Conservation (phyloP, 2,888 invertebrate genomes). For the Xanthostigma xanthostigma region DNA sequence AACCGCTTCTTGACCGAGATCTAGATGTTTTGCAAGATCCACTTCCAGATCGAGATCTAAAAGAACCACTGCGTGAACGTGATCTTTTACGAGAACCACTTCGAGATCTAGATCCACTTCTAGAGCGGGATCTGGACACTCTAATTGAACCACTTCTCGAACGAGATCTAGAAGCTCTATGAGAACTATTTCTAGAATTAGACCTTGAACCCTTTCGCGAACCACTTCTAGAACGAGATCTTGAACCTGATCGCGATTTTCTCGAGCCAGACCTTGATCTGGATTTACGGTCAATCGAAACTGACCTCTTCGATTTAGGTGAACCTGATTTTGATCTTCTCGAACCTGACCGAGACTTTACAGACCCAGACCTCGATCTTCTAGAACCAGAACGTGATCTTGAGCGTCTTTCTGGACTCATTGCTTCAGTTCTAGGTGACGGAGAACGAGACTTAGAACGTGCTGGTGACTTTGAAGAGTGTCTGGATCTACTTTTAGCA, state of each 20-base stretch:
- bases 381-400: slow-evolving; percentile 21
- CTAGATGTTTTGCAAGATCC: slow-evolving; percentile 18
- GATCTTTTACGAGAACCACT: slow-evolving; percentile 18
- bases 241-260: slow-evolving; percentile 16
- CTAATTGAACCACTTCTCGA: slow-evolving; percentile 7
- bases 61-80: slow-evolving; percentile 16
- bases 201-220: slow-evolving; percentile 11
- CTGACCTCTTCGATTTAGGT: slow-evolving; percentile 15
- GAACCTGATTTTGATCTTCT: slow-evolving; percentile 19
- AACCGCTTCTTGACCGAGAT: slow-evolving; percentile 9
- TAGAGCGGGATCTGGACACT: slow-evolving; percentile 13
- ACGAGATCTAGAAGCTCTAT: slow-evolving; percentile 20
- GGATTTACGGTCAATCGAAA: slow-evolving; percentile 11
- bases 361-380: slow-evolving; percentile 15
- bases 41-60: slow-evolving; percentile 19
- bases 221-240: slow-evolving; percentile 18
- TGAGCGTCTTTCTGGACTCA: slow-evolving; percentile 17
- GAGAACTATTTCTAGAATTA: slow-evolving; percentile 15
- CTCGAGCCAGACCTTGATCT: slow-evolving; percentile 15
- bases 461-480: slow-evolving; percentile 15
- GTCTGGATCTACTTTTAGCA: slow-evolving; percentile 15
- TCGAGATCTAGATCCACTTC: slow-evolving; percentile 16
- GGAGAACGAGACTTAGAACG: slow-evolving; percentile 11
- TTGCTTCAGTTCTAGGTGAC: slow-evolving; percentile 4
- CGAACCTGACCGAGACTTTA: slow-evolving; percentile 18